Conservation (phyloP, 1,140 invertebrate genomes). For the Zaprionus inermis region DNA sequence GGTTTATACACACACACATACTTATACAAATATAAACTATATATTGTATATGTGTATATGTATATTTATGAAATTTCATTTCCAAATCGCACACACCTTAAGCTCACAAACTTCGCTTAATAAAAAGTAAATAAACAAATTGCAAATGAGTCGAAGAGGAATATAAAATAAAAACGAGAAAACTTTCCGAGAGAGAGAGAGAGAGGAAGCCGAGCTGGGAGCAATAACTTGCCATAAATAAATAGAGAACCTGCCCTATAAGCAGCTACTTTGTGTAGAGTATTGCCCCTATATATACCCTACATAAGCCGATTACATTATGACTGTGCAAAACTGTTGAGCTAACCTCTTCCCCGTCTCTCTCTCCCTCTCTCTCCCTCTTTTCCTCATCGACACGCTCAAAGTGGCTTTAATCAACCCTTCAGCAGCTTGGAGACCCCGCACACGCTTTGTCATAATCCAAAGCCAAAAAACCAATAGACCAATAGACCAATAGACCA, state of each 20-base stretch:
- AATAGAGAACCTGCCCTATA: not conserved
- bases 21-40: not conserved
- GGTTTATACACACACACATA: not conserved
- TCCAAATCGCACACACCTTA: conserved; percentile 1
- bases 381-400: not conserved
- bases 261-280: not conserved
- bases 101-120: not conserved
- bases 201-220: not conserved
- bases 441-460: conserved; percentile 68
- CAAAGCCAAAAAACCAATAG: conserved; percentile 81
- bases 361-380: conserved; percentile 25
- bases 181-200: not conserved
- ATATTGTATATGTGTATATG: not conserved
- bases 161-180: not conserved
- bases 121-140: not conserved
- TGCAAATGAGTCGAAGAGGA: not conserved
- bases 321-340: conserved; percentile 32
- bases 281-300: not conserved
- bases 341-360: conserved; percentile 6
- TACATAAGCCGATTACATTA: conserved; percentile 45
- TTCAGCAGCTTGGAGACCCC: not conserved
- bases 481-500: conserved; percentile 53
- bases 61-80: conserved; percentile 4
- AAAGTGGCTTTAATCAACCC: conserved; percentile 32
- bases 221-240: conserved; percentile 13